Evolutionary conservation across 2,113 vertebrate genomes (phyloP).

Genomic region (pig (Sus scrofa)): DNA sequence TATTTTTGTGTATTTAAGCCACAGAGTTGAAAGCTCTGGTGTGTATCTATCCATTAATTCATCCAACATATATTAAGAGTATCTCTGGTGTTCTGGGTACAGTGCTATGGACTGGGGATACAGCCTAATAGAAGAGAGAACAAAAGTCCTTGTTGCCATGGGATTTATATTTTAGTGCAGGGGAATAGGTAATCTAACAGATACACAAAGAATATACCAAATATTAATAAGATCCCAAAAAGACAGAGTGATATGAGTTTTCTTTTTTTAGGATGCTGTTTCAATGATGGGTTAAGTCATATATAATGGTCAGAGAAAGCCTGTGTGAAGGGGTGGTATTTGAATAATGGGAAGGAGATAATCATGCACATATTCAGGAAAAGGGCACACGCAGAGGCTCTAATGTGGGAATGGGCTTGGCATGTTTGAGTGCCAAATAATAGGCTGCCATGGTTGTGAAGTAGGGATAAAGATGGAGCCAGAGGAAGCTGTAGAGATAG

Average conservation of each 20-base stretch:
- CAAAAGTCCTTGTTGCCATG: background rate
- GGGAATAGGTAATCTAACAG: background rate
- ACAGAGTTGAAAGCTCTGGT: background rate
- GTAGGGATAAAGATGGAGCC: background rate
- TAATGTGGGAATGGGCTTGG: background rate
- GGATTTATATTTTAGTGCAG: background rate
- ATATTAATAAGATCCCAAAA: background rate
- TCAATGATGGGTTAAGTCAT: background rate
- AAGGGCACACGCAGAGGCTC: background rate
- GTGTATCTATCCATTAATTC: background rate
- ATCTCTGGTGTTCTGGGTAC: background rate
- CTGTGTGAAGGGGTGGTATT: background rate
- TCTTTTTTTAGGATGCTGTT: background rate
- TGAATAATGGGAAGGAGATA: background rate
- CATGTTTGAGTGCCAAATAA: background rate
- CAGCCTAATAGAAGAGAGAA: background rate
- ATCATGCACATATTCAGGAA: background rate
- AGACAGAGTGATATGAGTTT: background rate
- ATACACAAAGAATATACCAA: background rate
- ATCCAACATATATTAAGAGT: background rate
- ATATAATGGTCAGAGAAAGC: background rate
- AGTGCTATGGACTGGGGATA: background rate
- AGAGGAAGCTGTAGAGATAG: background rate
- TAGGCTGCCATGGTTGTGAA: background rate
- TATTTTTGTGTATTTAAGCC: background rate